Evolutionary conservation across 2,888 invertebrate genomes (phyloP).

Genomic region (Meta bourneti): DNA sequence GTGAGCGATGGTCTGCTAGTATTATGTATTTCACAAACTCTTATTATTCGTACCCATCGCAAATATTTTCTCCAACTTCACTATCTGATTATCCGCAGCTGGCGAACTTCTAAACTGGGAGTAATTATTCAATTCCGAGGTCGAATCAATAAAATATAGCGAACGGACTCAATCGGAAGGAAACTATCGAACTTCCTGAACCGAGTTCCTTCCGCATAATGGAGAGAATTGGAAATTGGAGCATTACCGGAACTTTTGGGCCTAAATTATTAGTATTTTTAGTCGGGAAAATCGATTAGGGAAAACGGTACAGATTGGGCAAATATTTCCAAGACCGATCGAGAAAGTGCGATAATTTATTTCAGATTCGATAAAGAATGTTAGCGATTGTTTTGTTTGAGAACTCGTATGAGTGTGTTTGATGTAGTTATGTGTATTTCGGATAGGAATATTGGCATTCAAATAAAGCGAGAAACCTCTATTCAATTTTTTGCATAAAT

Average conservation of each 20-base stretch:
- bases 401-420: background rate
- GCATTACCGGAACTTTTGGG: conserved; percentile 16
- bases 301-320: background rate
- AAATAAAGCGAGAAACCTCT: no score
- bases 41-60: no score
- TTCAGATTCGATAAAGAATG: background rate
- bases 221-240: conserved; percentile 43
- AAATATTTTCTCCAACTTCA: no score
- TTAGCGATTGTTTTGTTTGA: background rate
- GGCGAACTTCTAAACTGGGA: conserved; percentile 47
- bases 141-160: conserved; percentile 36
- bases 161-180: conserved; percentile 49
- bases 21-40: no score
- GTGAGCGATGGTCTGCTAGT: no score
- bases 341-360: background rate
- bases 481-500: no score
- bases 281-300: conserved; percentile 8
- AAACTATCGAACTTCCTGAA: conserved; percentile 63
- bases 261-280: conserved; percentile 25
- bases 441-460: no score
- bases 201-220: conserved; percentile 30
- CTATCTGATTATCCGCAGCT: background rate
- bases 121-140: conserved; percentile 49
- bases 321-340: background rate
- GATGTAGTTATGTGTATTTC: no score